Conservation (phyloP, 1,140 invertebrate species). For the Harpegnathos saltator region DNA sequence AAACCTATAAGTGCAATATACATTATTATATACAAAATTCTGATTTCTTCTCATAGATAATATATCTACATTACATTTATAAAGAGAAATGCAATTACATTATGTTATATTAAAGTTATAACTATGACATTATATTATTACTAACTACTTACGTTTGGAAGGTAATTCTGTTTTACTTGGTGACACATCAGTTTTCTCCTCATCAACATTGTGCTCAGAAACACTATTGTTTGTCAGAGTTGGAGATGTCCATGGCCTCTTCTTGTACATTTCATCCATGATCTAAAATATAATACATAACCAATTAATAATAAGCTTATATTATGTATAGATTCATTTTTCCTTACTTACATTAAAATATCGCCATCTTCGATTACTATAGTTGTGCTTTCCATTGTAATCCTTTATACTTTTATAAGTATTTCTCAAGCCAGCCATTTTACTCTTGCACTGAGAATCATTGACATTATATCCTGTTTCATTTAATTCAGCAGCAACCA, state of each 20-base stretch:
- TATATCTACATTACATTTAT: neutral
- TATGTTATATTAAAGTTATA: no score
- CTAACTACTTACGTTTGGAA: no score
- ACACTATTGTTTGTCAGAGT: no score
- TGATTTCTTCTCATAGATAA: neutral
- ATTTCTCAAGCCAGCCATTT: constrained; percentile 5
- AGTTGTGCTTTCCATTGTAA: neutral
- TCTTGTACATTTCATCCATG: constrained; percentile 13
- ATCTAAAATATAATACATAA: neutral
- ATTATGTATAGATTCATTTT: constrained; percentile 2
- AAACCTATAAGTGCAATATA: neutral
- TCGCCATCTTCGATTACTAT: neutral
- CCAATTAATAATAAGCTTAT: no score
- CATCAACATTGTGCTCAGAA: no score
- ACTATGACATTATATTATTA: no score
- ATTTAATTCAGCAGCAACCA: neutral
- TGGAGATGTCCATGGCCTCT: neutral
- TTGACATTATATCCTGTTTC: neutral
- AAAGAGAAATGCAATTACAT: no score
- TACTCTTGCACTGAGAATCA: constrained; percentile 4
- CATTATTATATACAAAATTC: neutral
- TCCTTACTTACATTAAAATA: constrained; percentile 14
- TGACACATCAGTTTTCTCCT: no score
- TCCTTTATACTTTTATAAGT: constrained; percentile 22
- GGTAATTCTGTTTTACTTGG: no score